Percentiles rank a stretch among this genome's conserved stretches.
Evolutionary conservation across 2,113 vertebrate species (phyloP).

Genomic region (Microtus pennsylvanicus): DNA sequence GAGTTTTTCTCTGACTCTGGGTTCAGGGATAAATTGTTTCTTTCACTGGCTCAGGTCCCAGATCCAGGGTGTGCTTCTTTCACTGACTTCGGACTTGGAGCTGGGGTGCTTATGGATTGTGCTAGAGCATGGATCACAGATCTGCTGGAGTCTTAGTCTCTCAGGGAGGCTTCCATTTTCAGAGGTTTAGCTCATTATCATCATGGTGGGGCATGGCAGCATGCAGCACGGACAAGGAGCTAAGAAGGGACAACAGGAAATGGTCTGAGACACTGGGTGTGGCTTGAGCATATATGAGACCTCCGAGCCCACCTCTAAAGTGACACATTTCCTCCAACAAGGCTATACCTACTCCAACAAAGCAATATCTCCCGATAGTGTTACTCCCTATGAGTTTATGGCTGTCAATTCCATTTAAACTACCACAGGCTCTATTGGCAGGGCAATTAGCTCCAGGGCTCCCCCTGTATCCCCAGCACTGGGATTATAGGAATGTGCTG

Average conservation of each 20-base stretch:
- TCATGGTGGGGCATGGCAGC: neutral
- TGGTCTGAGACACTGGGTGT: neutral
- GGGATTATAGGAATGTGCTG: neutral
- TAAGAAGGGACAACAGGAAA: neutral
- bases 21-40: no score
- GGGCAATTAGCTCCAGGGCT: neutral
- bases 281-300: no score
- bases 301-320: neutral
- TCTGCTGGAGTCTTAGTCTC: no score
- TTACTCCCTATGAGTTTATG: neutral
- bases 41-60: no score
- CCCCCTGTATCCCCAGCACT: neutral
- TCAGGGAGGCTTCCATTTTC: neutral
- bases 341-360: no score
- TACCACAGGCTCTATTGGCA: neutral
- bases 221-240: neutral
- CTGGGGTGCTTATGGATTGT: no score
- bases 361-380: neutral
- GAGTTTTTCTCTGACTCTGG: no score
- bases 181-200: neutral
- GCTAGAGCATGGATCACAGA: no score
- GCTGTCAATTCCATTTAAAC: neutral
- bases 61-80: no score
- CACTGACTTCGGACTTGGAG: no score
- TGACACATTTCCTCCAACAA: neutral